Evolutionary conservation across 2,113 vertebrate genomes (phyloP).

Genomic region (Pardalotus punctatus): DNA sequence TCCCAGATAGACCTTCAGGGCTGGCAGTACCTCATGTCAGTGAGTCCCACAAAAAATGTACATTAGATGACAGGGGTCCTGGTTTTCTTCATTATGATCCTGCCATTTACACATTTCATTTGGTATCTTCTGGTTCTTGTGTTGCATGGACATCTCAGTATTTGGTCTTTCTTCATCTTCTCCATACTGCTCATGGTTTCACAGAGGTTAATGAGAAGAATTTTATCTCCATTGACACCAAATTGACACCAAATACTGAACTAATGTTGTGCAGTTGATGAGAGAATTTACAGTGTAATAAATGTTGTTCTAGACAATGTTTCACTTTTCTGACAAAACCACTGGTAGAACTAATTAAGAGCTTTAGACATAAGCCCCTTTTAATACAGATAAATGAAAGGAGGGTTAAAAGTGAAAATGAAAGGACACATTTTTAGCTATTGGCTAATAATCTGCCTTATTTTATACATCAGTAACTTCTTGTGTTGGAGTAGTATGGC

Average conservation of each 20-base stretch:
- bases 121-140: background rate
- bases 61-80: fast-evolving
- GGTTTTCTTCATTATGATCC: background rate
- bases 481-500: background rate
- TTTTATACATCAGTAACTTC: background rate
- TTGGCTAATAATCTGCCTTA: background rate
- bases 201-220: background rate
- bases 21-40: background rate
- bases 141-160: background rate
- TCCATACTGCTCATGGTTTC: background rate
- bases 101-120: background rate
- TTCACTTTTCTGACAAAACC: background rate
- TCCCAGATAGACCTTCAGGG: background rate
- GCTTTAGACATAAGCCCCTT: background rate
- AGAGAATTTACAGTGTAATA: background rate
- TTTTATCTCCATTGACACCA: background rate
- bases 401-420: background rate
- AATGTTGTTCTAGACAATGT: background rate
- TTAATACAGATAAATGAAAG: background rate
- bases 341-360: background rate
- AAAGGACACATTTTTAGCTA: background rate
- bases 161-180: background rate
- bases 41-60: background rate
- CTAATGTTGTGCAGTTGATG: background rate
- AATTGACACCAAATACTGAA: background rate